Percentiles rank a stretch among this genome's conserved stretches.
Conservation (phyloP, 2,797 vertebrate species). For the Cuniculus paca region DNA sequence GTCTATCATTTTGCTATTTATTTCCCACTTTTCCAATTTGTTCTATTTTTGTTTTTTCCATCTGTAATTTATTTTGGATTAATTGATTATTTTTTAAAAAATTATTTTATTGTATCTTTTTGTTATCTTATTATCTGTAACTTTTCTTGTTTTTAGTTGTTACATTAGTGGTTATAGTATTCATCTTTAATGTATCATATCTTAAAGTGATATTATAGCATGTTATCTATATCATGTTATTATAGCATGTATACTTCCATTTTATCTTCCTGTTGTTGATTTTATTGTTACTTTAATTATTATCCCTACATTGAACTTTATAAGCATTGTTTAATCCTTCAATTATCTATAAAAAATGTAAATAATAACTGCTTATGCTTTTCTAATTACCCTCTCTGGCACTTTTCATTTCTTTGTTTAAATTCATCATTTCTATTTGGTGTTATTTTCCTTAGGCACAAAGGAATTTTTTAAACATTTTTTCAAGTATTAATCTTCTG, state of each 20-base stretch:
- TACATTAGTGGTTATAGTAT: neutral
- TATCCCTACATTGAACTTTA: neutral
- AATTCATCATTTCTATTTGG: neutral
- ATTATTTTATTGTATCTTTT: neutral
- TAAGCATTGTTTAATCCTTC: neutral
- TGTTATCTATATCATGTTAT: neutral
- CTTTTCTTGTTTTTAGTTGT: neutral
- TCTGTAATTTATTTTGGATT: neutral
- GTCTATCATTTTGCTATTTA: neutral
- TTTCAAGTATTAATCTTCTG: neutral
- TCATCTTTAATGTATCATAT: neutral
- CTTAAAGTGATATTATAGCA: neutral
- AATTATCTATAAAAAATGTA: neutral
- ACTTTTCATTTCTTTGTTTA: neutral
- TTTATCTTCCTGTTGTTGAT: neutral
- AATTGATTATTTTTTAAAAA: neutral
- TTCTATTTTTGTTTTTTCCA: neutral
- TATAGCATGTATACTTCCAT: neutral
- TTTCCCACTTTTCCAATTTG: neutral
- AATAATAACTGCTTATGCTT: neutral
- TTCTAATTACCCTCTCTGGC: neutral
- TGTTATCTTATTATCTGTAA: neutral
- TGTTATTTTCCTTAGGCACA: neutral
- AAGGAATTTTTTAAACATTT: neutral
- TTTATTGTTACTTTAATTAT: neutral